Conservation (phyloP, 2,113 vertebrate species). For the Dasyprocta punctata region DNA sequence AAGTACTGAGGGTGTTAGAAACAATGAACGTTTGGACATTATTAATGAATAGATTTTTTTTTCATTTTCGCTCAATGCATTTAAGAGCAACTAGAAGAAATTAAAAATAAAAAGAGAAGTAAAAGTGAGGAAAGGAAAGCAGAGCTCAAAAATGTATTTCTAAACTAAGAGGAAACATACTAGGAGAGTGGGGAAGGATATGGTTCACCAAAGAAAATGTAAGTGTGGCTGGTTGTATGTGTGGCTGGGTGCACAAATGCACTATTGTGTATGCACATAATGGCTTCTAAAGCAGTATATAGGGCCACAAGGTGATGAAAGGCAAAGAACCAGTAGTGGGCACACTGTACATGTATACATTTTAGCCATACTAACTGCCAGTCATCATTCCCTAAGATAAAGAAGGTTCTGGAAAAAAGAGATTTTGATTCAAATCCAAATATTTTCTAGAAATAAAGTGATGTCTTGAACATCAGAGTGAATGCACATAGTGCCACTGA, state of each 20-base stretch:
- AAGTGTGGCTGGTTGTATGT: not conserved
- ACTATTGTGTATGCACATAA: not conserved
- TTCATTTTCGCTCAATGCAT: not conserved
- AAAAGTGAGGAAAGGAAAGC: not conserved
- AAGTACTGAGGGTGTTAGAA: not conserved
- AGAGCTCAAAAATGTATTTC: not conserved
- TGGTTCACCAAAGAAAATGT: not conserved
- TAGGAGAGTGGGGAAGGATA: not conserved
- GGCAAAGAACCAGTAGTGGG: not conserved
- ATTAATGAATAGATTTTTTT: not conserved
- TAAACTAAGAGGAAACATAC: not conserved
- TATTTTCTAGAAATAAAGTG: not conserved
- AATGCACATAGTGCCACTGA: not conserved
- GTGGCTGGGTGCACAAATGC: not conserved
- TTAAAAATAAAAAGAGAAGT: not conserved
- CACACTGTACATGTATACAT: not conserved
- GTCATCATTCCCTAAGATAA: not conserved
- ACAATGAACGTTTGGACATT: not conserved
- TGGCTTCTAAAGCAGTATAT: not conserved
- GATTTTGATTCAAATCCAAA: not conserved
- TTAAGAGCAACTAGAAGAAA: not conserved
- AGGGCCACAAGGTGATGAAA: not conserved
- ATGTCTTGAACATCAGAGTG: not conserved
- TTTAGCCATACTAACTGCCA: not conserved
- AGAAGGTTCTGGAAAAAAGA: not conserved